Percentiles rank a stretch among this genome's conserved stretches.
phyloP scores from a whole-genome alignment of 2,888 invertebrate genomes.

The Dynastes maya region DNA sequence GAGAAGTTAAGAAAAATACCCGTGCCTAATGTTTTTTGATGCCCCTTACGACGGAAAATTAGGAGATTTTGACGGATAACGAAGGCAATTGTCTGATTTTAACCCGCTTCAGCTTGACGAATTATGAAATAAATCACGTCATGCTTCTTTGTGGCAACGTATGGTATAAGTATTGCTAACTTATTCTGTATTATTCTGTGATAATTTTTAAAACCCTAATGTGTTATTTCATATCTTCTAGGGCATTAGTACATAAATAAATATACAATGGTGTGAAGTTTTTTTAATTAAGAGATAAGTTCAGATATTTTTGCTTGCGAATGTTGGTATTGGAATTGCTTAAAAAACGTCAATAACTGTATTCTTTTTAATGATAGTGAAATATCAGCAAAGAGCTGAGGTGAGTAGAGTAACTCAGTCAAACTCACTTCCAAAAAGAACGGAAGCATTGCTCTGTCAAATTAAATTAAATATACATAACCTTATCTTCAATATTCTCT shows the following conservation, averaged over 20 bases:
- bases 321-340: neutral
- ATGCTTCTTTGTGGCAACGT: neutral
- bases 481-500: too few species aligned
- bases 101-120: neutral
- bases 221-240: slow-evolving; percentile 19
- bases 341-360: neutral
- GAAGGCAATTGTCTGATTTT: neutral
- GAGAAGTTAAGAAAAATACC: neutral
- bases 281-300: neutral
- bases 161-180: neutral
- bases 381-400: too few species aligned
- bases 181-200: slow-evolving; percentile 44
- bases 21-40: slow-evolving; percentile 5
- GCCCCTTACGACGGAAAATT: neutral
- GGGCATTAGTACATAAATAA: slow-evolving; percentile 10
- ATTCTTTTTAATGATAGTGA: too few species aligned
- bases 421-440: too few species aligned
- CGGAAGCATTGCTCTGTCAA: too few species aligned
- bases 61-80: too few species aligned
- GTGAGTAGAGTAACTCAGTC: too few species aligned
- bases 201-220: slow-evolving; percentile 35
- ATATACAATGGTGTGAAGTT: neutral
- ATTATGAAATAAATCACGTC: too few species aligned
- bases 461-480: too few species aligned
- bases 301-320: neutral